These are phyloP conservation scores for Gopherus flavomarginatus DNA, from an alignment of 2,113 vertebrate species.

Conservation along the genomic window DNA sequence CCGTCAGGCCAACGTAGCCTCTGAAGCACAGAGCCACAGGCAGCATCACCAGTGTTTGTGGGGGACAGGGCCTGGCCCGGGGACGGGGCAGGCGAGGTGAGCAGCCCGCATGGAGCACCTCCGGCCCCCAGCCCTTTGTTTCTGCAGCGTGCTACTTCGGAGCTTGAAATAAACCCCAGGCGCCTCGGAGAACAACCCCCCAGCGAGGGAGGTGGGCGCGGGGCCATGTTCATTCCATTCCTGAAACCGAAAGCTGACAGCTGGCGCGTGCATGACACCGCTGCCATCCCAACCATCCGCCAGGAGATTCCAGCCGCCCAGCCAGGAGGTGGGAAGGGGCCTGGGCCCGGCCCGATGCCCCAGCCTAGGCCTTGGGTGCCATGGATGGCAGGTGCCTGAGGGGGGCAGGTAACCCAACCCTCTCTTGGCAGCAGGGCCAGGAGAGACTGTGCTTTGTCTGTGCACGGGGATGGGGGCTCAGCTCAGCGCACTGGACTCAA, in stretches of 20 bases:
- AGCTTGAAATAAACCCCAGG: not conserved
- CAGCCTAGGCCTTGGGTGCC: not conserved
- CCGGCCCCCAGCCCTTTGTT: not conserved
- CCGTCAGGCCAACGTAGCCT: not conserved
- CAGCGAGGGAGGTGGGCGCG: not conserved
- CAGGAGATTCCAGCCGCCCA: not conserved
- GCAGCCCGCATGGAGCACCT: not conserved
- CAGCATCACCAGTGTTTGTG: too few species aligned
- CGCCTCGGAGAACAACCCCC: not conserved
- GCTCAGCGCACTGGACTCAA: too few species aligned
- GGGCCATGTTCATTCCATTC: constrained; percentile 36
- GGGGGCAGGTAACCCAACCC: not conserved
- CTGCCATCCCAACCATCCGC: constrained; percentile 37
- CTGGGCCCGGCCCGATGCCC: not conserved
- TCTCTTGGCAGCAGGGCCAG: not conserved
- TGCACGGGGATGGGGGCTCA: not conserved
- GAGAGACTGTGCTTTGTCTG: not conserved
- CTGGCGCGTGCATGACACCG: not conserved
- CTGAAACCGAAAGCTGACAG: not conserved
- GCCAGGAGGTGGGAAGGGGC: not conserved
- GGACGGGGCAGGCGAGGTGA: not conserved
- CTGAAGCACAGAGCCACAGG: not conserved
- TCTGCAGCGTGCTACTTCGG: fast-evolving
- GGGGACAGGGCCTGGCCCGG: not conserved
- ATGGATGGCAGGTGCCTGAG: not conserved